Conservation (phyloP, 2,113 vertebrate species). For the Puffinus mauretanicus region DNA sequence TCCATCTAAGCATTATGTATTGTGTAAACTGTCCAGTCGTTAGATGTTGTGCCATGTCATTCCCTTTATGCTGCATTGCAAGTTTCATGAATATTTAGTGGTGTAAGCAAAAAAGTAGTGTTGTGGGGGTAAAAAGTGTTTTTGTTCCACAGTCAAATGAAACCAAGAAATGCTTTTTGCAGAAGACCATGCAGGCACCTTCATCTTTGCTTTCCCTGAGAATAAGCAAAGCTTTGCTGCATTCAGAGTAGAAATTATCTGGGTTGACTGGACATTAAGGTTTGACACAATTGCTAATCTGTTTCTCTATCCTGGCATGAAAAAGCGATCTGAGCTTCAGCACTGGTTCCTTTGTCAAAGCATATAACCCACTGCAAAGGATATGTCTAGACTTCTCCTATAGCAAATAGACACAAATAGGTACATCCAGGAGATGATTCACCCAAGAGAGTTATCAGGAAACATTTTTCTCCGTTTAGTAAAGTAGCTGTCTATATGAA, state of each 20-base stretch:
- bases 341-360: neutral
- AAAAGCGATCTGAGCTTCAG: neutral
- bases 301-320: neutral
- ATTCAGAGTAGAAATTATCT: neutral
- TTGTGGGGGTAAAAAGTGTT: neutral
- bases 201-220: neutral
- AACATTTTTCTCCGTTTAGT: neutral
- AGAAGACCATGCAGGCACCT: neutral
- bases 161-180: neutral
- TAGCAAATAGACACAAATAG: neutral
- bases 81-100: neutral
- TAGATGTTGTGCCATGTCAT: neutral
- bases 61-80: neutral
- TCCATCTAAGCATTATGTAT: neutral
- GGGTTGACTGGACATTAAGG: neutral
- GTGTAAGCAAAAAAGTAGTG: neutral
- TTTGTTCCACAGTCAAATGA: neutral
- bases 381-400: neutral
- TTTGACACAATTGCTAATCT: neutral
- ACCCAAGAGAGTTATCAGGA: neutral
- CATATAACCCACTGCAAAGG: neutral
- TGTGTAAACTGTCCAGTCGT: neutral
- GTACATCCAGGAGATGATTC: neutral
- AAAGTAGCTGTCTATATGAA: neutral
- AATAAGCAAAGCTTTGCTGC: neutral